These are phyloP conservation scores for Mystacornis crossleyi DNA, from an alignment of 2,113 vertebrate genomes.

Conservation along the genomic window DNA sequence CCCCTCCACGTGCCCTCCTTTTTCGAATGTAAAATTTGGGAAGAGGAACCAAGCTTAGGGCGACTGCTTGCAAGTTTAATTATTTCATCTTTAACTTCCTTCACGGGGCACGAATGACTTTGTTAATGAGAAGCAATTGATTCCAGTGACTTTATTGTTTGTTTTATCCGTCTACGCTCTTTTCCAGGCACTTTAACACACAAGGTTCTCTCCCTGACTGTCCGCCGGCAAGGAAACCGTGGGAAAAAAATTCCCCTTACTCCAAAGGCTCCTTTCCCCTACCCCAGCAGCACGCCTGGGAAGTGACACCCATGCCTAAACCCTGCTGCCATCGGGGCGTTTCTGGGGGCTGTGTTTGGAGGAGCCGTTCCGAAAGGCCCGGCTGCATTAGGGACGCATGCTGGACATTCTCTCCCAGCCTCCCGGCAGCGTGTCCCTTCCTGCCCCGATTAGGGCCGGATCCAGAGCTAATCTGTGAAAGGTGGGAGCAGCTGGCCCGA, in stretches of 20 bases:
- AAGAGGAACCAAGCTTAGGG: not conserved
- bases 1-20: not conserved
- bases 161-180: not conserved
- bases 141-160: not conserved
- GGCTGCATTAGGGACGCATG: not conserved
- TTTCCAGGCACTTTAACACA: not conserved
- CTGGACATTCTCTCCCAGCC: conserved; percentile 5
- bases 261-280: not conserved
- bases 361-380: not conserved
- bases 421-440: not conserved
- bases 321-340: not conserved
- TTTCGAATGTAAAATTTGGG: not conserved
- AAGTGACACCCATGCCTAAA: not conserved
- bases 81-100: not conserved
- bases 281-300: not conserved
- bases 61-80: not conserved
- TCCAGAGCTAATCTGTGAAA: not conserved
- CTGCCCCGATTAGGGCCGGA: not conserved
- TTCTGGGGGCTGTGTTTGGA: not conserved
- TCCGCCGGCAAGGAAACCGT: not conserved
- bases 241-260: not conserved
- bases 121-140: not conserved
- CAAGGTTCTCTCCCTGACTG: not conserved
- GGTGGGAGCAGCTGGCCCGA: not conserved
- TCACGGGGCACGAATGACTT: not conserved